Evolutionary conservation across 2,888 invertebrate species (phyloP).

Genomic region (Plebejus argus): DNA sequence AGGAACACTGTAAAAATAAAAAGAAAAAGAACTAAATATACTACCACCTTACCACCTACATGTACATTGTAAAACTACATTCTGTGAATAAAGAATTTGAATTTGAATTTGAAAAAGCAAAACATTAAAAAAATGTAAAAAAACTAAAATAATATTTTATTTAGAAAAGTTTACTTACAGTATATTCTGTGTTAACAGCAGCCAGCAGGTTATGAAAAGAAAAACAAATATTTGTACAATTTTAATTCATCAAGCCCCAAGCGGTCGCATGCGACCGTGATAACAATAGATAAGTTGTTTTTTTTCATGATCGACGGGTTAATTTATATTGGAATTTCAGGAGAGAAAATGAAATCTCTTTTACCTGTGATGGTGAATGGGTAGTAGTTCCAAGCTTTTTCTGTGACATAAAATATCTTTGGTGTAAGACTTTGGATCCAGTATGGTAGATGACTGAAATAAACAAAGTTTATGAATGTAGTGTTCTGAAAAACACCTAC

Average conservation of each 20-base stretch:
- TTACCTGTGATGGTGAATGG: slow-evolving; percentile 93
- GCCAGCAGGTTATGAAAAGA: slow-evolving; percentile 53
- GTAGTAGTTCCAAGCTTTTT: slow-evolving; percentile 97
- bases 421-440: slow-evolving; percentile 95
- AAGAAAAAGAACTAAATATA: too few species aligned
- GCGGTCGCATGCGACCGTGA: too few species aligned
- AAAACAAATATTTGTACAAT: slow-evolving; percentile 41
- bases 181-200: slow-evolving; percentile 81
- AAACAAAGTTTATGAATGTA: slow-evolving; percentile 11
- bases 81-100: too few species aligned
- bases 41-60: too few species aligned
- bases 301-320: too few species aligned
- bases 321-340: slow-evolving; percentile 27
- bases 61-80: too few species aligned
- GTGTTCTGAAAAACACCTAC: neutral
- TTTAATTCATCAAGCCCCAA: too few species aligned
- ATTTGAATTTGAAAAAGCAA: too few species aligned
- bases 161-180: slow-evolving; percentile 76
- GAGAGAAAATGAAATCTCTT: slow-evolving; percentile 35
- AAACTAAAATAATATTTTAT: slow-evolving; percentile 23
- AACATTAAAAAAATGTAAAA: neutral
- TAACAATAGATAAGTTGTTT: too few species aligned
- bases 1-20: slow-evolving; percentile 88
- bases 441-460: slow-evolving; percentile 90
- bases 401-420: slow-evolving; percentile 94